Base-by-base conservation (phyloP, 2,888 invertebrate species). In the Drosophila anomalata region DNA sequence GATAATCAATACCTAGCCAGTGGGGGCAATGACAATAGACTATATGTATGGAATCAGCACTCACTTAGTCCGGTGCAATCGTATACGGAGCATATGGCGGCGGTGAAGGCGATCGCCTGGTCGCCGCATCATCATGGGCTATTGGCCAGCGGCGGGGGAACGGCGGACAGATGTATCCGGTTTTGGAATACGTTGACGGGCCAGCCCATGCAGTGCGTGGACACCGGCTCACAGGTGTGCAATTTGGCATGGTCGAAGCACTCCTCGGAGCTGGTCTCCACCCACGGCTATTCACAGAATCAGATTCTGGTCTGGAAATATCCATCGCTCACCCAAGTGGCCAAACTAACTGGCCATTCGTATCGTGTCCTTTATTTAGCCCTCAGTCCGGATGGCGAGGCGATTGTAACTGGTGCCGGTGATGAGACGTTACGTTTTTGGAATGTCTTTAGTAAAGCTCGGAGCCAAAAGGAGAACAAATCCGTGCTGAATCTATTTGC, bases 261-360 rank as follows among this genome's bases (percentile, higher is more conserved):
- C 93, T 97, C 98, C 68, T 98, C 98, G 72, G 99, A 99, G 93
- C 92, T 99, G 91, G 99, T 98, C 66, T 98, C 98, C 85, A 99
- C 99, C 0, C 99, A 99, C 91, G 99, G 99, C 12, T 99, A 99
- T 92, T 98, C 98, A 20, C 99, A 99, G 92, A 99, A 99, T 92
- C 99, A 99, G 93, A 99, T 99, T 77, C 93, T 99, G 39, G 98
- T 99, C 3, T 99, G 99, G 99, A 99, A 99, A 90, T 99, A 99
- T 92, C 99, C 99, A 0, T 97, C 97, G 69, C 93, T 99, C 74
- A 97, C 97, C 22, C 98, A 98, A 93, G 98, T 99, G 71, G 99
- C 99, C 47, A 99, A 99, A 91, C 93, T 99, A 73, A 98, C 98
- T 0, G 99, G 99, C 0, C 99, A 99, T 91, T 97, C 98, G 26